Evolutionary conservation across 2,888 invertebrate species (phyloP).

Genomic region (Liposcelis brunnea): DNA sequence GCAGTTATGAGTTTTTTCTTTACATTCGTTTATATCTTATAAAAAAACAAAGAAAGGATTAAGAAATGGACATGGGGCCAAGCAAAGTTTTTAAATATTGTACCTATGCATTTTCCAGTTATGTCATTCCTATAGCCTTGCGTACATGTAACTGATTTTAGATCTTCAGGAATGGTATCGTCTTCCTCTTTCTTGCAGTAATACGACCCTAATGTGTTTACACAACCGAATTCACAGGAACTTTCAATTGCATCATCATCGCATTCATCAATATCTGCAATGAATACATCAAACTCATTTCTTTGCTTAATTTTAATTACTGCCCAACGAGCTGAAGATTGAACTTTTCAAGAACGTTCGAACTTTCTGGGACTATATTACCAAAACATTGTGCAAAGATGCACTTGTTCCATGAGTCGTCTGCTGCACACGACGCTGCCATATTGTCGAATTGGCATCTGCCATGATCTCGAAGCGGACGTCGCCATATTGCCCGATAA

Average conservation of each 20-base stretch:
- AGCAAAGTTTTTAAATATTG: neutral
- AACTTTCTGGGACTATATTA: too few species aligned
- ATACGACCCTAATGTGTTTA: constrained; percentile 22
- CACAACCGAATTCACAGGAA: constrained; percentile 24
- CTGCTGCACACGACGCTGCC: too few species aligned
- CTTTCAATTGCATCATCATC: constrained; percentile 28
- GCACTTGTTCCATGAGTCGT: too few species aligned
- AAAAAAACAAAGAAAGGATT: constrained; percentile 9
- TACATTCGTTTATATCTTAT: constrained; percentile 28
- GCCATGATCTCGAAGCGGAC: too few species aligned
- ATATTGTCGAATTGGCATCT: too few species aligned
- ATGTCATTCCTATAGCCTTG: constrained; percentile 4
- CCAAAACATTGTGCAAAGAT: too few species aligned
- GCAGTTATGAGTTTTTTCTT: constrained; percentile 21
- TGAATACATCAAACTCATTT: constrained; percentile 1
- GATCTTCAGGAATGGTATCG: neutral
- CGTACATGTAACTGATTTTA: constrained; percentile 2
- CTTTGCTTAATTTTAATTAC: too few species aligned
- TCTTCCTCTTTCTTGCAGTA: constrained; percentile 26
- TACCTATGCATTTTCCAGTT: neutral
- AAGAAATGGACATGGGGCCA: neutral
- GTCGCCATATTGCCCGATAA: too few species aligned
- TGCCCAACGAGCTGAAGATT: constrained; percentile 17
- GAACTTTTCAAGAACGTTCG: too few species aligned
- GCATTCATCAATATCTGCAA: constrained; percentile 38